These are phyloP conservation scores for Neomonachus schauinslandi DNA, from an alignment of 2,113 vertebrate species.

Conservation along the genomic window DNA sequence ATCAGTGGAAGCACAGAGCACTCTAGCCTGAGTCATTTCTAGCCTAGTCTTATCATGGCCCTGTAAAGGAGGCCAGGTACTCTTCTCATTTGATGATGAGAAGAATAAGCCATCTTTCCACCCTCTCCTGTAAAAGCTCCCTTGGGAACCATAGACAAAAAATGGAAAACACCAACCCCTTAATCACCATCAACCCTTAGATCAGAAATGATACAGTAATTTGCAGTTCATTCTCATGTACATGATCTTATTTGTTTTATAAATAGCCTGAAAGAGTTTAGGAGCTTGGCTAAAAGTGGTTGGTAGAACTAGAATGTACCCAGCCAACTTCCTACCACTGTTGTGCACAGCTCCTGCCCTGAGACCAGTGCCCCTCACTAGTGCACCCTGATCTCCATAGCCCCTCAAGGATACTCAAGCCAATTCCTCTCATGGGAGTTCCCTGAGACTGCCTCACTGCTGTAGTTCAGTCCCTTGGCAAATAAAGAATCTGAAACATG, in stretches of 20 bases:
- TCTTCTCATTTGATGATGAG: constrained; percentile 45
- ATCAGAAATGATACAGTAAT: constrained; percentile 57
- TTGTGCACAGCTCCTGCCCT: neutral
- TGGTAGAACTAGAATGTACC: neutral
- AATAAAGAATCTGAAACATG: constrained; percentile 16
- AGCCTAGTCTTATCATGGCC: neutral
- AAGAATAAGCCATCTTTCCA: constrained; percentile 27
- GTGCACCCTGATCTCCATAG: neutral
- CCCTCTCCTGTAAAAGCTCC: constrained; percentile 17
- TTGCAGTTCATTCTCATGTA: constrained; percentile 35
- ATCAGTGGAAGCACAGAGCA: neutral
- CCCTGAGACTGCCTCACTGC: neutral
- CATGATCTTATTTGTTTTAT: constrained; percentile 60
- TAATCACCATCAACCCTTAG: constrained; percentile 46
- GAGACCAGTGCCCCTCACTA: neutral
- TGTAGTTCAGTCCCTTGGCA: neutral
- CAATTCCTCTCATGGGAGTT: neutral
- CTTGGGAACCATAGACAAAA: constrained; percentile 24
- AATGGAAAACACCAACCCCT: constrained; percentile 33
- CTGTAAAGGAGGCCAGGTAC: neutral
- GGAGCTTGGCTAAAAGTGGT: constrained; percentile 28
- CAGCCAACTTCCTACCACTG: neutral
- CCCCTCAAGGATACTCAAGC: neutral
- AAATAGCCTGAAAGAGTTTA: constrained; percentile 48
- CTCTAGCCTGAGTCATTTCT: neutral